A percentile compares a stretch with the other conserved stretches of the same genome.
Evolutionary conservation across 2,797 vertebrate genomes (phyloP).

Genomic region (Orestias chungarensis): DNA sequence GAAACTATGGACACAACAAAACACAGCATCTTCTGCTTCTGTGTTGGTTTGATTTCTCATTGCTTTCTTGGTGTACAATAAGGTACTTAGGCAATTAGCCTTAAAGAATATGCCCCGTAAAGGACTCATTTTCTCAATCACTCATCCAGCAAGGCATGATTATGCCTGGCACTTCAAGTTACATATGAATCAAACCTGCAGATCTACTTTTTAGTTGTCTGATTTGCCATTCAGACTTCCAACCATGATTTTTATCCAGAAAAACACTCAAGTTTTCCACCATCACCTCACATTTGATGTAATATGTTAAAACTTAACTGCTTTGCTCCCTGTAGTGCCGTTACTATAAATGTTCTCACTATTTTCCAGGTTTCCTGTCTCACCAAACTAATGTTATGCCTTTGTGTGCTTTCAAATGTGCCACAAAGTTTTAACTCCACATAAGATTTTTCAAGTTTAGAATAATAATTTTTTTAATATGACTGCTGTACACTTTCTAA

Average conservation of each 20-base stretch:
- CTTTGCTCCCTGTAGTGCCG: background rate
- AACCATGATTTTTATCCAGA: conserved; percentile 22
- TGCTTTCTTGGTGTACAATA: conserved; percentile 39
- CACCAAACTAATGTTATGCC: background rate
- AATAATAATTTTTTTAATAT: background rate
- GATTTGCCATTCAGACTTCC: conserved; percentile 53
- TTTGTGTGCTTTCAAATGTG: background rate
- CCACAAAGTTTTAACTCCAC: background rate
- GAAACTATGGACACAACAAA: conserved; percentile 16
- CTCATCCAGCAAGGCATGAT: conserved; percentile 46
- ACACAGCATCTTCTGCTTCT: conserved; percentile 27
- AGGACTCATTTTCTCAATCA: conserved; percentile 47
- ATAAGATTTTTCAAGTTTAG: background rate
- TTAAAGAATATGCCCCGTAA: conserved; percentile 32
- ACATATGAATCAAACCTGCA: conserved; percentile 41
- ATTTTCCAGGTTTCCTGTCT: conserved; percentile 22
- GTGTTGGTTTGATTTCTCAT: conserved; percentile 33
- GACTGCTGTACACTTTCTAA: background rate
- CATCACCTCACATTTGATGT: conserved; percentile 23
- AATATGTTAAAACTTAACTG: conserved; percentile 16
- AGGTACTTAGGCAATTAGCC: conserved; percentile 55
- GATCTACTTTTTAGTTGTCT: conserved; percentile 39
- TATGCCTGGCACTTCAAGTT: conserved; percentile 39
- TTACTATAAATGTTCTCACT: conserved; percentile 3
- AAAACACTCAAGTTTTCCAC: conserved; percentile 40